A percentile compares a stretch with the other conserved stretches of the same genome.
Conservation (phyloP, 2,888 invertebrate genomes). For the Ormyrus thymus region DNA sequence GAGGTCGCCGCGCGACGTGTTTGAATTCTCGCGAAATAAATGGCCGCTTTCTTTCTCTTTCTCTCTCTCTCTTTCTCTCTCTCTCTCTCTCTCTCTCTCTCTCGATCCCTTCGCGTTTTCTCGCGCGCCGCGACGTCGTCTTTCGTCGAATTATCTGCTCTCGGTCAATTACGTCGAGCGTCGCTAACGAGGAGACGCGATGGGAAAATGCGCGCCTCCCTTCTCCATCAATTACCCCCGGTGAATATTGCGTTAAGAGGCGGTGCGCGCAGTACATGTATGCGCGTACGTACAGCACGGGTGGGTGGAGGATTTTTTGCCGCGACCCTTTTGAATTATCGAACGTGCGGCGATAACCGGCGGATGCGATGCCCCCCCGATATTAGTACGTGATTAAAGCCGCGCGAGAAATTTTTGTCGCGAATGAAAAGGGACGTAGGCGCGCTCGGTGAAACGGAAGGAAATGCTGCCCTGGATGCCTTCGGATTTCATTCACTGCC, state of each 20-base stretch:
- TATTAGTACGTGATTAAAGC: not conserved
- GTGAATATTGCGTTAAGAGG: constrained; percentile 1
- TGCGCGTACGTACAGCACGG: too few species aligned
- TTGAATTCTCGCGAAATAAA: constrained; percentile 20
- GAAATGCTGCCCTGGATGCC: too few species aligned
- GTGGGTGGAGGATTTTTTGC: not conserved
- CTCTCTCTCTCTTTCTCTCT: too few species aligned
- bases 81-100: not conserved
- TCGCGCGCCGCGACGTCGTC: not conserved
- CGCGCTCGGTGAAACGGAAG: too few species aligned
- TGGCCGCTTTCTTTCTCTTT: constrained; percentile 10
- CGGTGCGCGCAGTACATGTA: not conserved
- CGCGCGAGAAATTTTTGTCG: too few species aligned
- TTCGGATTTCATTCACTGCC: too few species aligned
- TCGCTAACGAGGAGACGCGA: constrained; percentile 25
- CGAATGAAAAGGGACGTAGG: too few species aligned
- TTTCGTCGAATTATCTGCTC: constrained; percentile 29
- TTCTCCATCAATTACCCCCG: not conserved
- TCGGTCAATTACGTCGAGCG: constrained; percentile 37
- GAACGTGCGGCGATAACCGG: not conserved
- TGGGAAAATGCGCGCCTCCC: not conserved
- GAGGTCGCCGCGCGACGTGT: constrained; percentile 1
- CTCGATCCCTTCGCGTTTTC: constrained; percentile 6
- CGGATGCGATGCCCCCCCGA: constrained; percentile 7
- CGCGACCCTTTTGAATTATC: not conserved